A percentile compares a stretch with the other conserved stretches of the same genome.
Conservation (phyloP, 2,888 invertebrate species). For the Blastobasis lacticolella region DNA sequence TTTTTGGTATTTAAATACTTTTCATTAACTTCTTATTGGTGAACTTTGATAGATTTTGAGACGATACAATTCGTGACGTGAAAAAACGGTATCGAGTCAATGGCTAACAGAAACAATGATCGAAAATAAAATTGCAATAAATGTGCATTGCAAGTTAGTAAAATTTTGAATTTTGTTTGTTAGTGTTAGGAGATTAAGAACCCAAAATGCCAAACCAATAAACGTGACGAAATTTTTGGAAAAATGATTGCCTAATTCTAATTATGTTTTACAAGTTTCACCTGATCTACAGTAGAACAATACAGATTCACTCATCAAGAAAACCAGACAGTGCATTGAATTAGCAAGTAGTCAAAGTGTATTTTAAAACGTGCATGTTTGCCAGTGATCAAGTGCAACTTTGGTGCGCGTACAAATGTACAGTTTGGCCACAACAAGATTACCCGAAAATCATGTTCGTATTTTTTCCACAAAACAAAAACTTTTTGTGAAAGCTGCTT, state of each 20-base stretch:
- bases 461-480: no score
- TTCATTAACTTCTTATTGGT: no score
- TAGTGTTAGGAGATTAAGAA: slow-evolving; percentile 14
- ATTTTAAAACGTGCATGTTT: background rate
- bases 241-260: no score
- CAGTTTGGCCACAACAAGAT: background rate
- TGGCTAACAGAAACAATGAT: no score
- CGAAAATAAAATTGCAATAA: no score
- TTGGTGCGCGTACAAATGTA: background rate
- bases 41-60: no score
- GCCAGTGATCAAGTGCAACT: slow-evolving; percentile 6
- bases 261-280: no score
- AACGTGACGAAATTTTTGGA: background rate
- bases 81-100: no score
- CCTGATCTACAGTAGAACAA: background rate
- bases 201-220: slow-evolving; percentile 6
- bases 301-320: background rate
- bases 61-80: no score
- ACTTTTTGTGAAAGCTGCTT: no score
- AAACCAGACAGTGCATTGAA: background rate
- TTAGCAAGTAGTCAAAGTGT: no score
- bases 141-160: background rate
- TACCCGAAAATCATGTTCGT: background rate
- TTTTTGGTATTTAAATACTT: no score
- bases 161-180: slow-evolving; percentile 14